These are phyloP conservation scores for Antedon mediterranea DNA, from an alignment of 53 echinoderm and acorn worm species.

Conservation along the genomic window DNA sequence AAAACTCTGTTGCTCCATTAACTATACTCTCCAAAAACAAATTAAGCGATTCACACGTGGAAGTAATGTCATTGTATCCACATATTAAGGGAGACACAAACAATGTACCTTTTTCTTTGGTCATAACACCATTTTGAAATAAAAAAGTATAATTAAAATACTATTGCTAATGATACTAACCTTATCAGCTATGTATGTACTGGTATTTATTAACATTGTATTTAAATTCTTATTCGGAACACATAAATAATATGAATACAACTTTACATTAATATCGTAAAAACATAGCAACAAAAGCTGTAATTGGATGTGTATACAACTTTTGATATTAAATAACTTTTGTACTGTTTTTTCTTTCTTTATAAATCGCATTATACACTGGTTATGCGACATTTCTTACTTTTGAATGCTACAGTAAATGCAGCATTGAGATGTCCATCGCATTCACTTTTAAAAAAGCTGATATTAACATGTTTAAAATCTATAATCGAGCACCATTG, in stretches of 20 bases:
- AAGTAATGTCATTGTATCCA: background rate
- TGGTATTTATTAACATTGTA: background rate
- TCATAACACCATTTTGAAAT: background rate
- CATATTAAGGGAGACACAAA: background rate
- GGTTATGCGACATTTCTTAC: background rate
- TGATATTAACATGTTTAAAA: background rate
- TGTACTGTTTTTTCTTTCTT: background rate
- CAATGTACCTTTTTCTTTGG: background rate
- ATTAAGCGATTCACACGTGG: background rate
- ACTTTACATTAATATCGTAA: background rate
- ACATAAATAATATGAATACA: background rate
- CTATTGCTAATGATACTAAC: background rate
- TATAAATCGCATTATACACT: background rate
- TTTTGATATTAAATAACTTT: no score
- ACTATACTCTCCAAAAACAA: background rate
- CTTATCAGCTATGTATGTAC: background rate
- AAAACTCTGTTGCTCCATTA: background rate
- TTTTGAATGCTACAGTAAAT: background rate
- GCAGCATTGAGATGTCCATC: background rate
- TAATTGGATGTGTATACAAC: no score
- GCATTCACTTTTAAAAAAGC: background rate
- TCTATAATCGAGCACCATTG: background rate
- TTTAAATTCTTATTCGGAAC: background rate
- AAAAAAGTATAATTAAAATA: background rate
- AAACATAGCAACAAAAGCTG: background rate